These are phyloP conservation scores for Anneissia japonica DNA, from an alignment of 35 echinoderm and acorn worm genomes.

Conservation along the genomic window DNA sequence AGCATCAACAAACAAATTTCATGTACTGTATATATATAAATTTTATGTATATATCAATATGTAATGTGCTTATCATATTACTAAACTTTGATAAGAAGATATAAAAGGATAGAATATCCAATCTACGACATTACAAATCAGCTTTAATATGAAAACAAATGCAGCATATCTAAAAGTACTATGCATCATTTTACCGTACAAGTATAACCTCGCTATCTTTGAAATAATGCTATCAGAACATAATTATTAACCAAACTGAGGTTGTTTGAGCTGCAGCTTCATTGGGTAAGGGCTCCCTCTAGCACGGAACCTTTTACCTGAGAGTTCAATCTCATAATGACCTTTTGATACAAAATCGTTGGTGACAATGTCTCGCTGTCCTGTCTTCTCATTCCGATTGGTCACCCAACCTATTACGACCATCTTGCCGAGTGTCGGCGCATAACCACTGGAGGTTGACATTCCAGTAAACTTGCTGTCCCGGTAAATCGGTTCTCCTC, in stretches of 20 bases:
- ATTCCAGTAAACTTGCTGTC: conserved; percentile 65
- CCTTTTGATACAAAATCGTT: conserved; percentile 66
- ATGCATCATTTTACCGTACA: too few species aligned
- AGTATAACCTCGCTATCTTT: too few species aligned
- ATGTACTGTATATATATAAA: too few species aligned
- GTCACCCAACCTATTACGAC: conserved; percentile 78
- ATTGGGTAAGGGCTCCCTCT: conserved; percentile 64
- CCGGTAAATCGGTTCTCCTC: conserved; percentile 91
- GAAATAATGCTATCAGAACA: too few species aligned
- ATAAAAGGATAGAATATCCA: too few species aligned
- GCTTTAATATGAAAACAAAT: too few species aligned
- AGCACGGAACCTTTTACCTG: conserved; percentile 43
- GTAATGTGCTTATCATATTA: too few species aligned
- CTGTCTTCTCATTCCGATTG: conserved; percentile 51
- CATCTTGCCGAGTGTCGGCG: conserved; percentile 58
- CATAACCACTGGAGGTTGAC: conserved; percentile 65
- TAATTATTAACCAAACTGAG: not conserved
- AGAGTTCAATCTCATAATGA: conserved; percentile 65
- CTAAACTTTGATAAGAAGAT: too few species aligned
- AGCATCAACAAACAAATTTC: too few species aligned
- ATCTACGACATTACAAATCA: too few species aligned
- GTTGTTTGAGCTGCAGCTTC: conserved; percentile 42
- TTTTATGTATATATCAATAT: too few species aligned
- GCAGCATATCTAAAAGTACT: too few species aligned
- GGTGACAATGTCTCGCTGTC: conserved; percentile 36